Evolutionary conservation across 2,113 vertebrate genomes (phyloP).

Genomic region (Pipra filicauda): DNA sequence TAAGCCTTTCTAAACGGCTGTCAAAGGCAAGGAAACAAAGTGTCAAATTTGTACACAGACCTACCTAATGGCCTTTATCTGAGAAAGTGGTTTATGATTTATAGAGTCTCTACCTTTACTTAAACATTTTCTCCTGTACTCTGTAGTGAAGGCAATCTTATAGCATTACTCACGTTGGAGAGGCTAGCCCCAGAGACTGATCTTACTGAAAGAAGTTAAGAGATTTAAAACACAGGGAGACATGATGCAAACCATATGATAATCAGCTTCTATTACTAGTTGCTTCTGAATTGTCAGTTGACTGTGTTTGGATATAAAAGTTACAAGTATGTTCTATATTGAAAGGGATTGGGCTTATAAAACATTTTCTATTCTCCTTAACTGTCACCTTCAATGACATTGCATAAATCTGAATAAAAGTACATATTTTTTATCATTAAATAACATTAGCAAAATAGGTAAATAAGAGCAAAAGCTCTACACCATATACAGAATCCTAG

Average conservation of each 20-base stretch:
- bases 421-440: background rate
- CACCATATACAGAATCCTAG: background rate
- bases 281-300: background rate
- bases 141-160: conserved; percentile 50
- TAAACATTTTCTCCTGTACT: conserved; percentile 65
- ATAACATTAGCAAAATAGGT: background rate
- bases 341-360: background rate
- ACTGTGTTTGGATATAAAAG: background rate
- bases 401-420: background rate
- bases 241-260: background rate
- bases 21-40: conserved; percentile 67
- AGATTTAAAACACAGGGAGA: conserved; percentile 28
- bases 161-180: conserved; percentile 51
- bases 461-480: background rate
- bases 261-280: conserved; percentile 19
- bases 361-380: background rate
- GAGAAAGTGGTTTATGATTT: conserved; percentile 70
- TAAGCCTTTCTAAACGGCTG: conserved; percentile 59
- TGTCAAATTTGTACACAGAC: conserved; percentile 68
- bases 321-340: background rate
- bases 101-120: conserved; percentile 58
- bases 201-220: conserved; percentile 28
- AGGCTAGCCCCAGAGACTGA: conserved; percentile 50
- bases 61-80: conserved; percentile 69
- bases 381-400: background rate